Evolutionary conservation across 1,140 invertebrate species (phyloP), one percentile per base, ranked within the genome.

Genomic region (Ruditapes philippinarum): DNA sequence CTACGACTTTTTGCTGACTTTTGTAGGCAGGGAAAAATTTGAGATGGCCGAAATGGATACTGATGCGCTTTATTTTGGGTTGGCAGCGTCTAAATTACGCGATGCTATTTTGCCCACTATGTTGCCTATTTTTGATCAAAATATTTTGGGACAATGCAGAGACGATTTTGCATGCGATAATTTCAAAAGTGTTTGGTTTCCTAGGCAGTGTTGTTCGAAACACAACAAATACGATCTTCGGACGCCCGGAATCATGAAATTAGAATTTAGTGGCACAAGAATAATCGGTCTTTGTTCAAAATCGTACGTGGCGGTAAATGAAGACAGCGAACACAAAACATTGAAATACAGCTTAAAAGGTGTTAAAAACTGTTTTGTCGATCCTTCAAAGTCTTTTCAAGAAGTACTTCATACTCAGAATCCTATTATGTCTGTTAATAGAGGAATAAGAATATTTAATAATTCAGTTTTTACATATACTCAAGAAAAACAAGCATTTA

Each of bases 1-100:
- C 76, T 92, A 89, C 38, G 91, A 92, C 82, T 92, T 90, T 57
- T 17, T 22, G 83, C 88, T n/a, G 42, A 88, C 87, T 33, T 91
- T 38, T 62, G 57, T 92, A 0, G 68, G 73, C n/a, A 42, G 87
- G 38, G 19, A 88, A 12, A 31, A 36, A 33, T 38, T 31, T 22
- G 65, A 36, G 22, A 9, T 70, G 33, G n/a, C n/a, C 33, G 65
- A 70, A 68, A 92, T 91, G 87, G 91, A 92, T 49, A 92, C 89
- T n/a, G 92, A 92, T 54, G 78, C 62, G 1, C 38, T 78, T 12
- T 92, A 91, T 70, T 80, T 92, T 60, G 89, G 85, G 0, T 40
- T 92, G 5, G 33, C 49, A 25, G 82, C 54, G 31, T 17, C 3
- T 22, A 31, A 40, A 62, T 81, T 91, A 19, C 80, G 86, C n/a